phyloP scores from a whole-genome alignment of 2,797 vertebrate species.

The Telmatherina bonti region DNA sequence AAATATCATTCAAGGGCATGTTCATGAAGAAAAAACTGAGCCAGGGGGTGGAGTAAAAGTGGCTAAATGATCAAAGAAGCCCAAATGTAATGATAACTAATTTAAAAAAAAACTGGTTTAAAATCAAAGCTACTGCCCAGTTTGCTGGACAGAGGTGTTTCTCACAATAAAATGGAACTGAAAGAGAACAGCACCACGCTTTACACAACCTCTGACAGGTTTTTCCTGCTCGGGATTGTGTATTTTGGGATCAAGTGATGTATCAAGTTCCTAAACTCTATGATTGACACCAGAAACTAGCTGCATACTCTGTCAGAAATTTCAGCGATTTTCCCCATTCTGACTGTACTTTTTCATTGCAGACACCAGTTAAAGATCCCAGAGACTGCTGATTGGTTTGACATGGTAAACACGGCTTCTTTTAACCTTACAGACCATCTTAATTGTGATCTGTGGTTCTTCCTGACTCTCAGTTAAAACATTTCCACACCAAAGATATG shows the following conservation, averaged over 20 bases:
- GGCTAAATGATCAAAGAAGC: slow-evolving; percentile 14
- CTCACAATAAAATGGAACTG: not conserved
- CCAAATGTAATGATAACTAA: slow-evolving; percentile 13
- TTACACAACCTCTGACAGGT: not conserved
- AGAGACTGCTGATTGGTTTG: not conserved
- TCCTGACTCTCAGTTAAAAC: not conserved
- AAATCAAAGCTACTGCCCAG: not conserved
- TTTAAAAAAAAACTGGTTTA: not conserved
- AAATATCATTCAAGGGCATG: slow-evolving; percentile 29
- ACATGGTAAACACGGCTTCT: not conserved
- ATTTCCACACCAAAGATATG: not conserved
- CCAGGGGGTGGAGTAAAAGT: not conserved
- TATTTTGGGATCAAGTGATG: not conserved
- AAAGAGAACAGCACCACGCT: too few species aligned
- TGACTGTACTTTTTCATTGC: not conserved
- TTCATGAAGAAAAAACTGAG: slow-evolving; percentile 18
- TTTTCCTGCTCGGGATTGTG: not conserved
- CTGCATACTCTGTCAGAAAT: not conserved
- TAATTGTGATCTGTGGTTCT: not conserved
- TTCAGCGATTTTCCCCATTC: not conserved
- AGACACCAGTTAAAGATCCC: not conserved
- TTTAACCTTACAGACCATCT: not conserved
- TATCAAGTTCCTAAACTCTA: not conserved
- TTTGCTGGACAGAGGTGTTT: not conserved
- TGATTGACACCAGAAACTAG: not conserved